A percentile compares a stretch with the other conserved stretches of the same genome.
Evolutionary conservation across 2,113 vertebrate species (phyloP).

Genomic region (Grus americana): DNA sequence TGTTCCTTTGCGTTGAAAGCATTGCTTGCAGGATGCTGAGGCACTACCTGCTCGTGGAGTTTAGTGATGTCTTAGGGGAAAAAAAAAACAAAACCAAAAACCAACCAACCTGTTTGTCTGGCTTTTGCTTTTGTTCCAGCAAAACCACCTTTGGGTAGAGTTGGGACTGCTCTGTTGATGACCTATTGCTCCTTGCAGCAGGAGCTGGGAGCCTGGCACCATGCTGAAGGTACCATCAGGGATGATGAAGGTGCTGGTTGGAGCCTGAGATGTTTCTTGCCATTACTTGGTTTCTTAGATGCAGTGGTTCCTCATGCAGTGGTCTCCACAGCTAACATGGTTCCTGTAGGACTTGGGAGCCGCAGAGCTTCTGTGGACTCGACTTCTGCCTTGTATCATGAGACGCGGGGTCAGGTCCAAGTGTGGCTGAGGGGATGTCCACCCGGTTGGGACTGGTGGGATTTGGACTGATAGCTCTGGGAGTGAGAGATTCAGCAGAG

Average conservation of each 20-base stretch:
- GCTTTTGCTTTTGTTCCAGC: constrained; percentile 2
- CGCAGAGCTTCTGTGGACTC: not conserved
- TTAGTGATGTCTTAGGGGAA: not conserved
- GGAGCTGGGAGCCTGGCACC: not conserved
- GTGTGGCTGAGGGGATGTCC: not conserved
- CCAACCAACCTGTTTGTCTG: not conserved
- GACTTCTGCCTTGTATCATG: not conserved
- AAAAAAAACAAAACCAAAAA: not conserved
- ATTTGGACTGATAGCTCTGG: not conserved
- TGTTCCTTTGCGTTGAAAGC: constrained; percentile 15
- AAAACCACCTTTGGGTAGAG: not conserved
- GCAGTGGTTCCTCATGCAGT: not conserved
- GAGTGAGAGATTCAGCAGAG: accelerated
- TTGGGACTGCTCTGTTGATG: not conserved
- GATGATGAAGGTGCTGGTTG: not conserved
- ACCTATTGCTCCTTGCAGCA: not conserved
- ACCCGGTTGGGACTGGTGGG: accelerated
- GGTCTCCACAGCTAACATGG: not conserved
- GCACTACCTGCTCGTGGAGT: not conserved
- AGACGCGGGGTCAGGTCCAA: accelerated
- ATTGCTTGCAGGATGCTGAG: not conserved
- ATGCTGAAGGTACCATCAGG: not conserved
- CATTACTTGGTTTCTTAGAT: not conserved
- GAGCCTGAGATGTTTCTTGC: not conserved
- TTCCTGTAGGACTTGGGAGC: not conserved